Base-by-base conservation (phyloP, 92 coral and sea anemone species). In the Epizoanthus rinbou region DNA sequence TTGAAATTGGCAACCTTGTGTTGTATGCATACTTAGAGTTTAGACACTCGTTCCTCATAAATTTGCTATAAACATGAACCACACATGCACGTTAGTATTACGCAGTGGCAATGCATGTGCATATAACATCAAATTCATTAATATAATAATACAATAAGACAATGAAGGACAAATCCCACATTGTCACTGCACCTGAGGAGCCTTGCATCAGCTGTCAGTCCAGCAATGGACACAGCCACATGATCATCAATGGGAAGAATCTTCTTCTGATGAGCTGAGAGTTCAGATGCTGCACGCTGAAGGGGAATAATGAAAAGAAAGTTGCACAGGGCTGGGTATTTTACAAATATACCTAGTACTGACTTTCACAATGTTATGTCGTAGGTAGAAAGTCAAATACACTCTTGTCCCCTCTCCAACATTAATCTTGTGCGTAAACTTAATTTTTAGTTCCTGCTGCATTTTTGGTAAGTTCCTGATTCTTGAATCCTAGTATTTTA, bases 191-290 rank as follows among this genome's bases (percentile, higher is more conserved):
- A 96, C 99, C 99, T 93, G 11, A 96, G 85, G 21, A 96, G 93
- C 71, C 99, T 89, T 3, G 99, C 99, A 83, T 96, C 99, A 47
- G 99, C 96, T 13, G 99, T 96, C 10, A 96, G 92, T 56, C 99
- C 99, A 75, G 99, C 99, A 59, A 96, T 96, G 9, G 99, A 91
- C 9, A 96, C 91, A 43, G 93, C 98, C 80, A 96, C 86, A 64
- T 96, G 99, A 66, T 87, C 92, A 85, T 96, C 99, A 19, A 96
- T 90, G 19, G 99, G 98, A 58, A 96, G 92, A 14, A 96, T 90
- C 83, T 96, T 96, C 75, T 96, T 96, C 81, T 96, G 99, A 64
- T 96, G 99, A 16, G 99, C 99, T 22, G 99, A 96, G 33, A 96
- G 80, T 74, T 96, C 99, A 80, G 99, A 96, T 6, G 99, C 98